phyloP scores from a whole-genome alignment of 2,797 vertebrate species.

The Pangasius larnaudii region DNA sequence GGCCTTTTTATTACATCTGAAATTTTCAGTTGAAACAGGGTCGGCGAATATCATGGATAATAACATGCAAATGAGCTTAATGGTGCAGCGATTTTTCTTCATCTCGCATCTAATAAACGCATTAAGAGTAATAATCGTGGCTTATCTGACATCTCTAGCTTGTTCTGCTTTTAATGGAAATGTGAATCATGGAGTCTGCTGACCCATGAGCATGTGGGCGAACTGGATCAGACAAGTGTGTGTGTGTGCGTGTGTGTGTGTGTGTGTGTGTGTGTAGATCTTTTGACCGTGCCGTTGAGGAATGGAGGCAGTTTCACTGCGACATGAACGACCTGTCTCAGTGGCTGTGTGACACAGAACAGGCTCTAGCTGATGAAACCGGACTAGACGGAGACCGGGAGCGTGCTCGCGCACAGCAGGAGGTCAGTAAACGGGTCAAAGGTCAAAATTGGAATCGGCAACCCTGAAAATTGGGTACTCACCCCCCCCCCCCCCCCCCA shows the following conservation, averaged over 20 bases:
- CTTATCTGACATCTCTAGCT: neutral
- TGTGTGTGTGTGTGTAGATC: slow-evolving; percentile 62
- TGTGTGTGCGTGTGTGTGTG: neutral
- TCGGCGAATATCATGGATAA: neutral
- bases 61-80: neutral
- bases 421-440: slow-evolving; percentile 73
- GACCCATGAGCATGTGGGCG: neutral
- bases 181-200: neutral
- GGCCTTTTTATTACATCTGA: neutral
- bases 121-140: neutral
- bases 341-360: slow-evolving; percentile 86
- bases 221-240: neutral
- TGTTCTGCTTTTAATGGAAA: neutral
- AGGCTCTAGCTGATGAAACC: slow-evolving; percentile 72
- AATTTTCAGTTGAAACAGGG: neutral
- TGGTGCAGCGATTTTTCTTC: neutral
- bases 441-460: neutral
- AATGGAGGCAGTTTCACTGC: slow-evolving; percentile 90
- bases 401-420: slow-evolving; percentile 77
- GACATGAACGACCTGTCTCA: slow-evolving; percentile 88
- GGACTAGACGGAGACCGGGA: slow-evolving; percentile 79
- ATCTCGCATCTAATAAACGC: neutral
- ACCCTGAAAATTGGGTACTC: neutral
- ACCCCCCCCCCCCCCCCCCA: no score
- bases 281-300: slow-evolving; percentile 85